Conservation (phyloP, 2,888 invertebrate species). For the Sepiola atlantica region DNA sequence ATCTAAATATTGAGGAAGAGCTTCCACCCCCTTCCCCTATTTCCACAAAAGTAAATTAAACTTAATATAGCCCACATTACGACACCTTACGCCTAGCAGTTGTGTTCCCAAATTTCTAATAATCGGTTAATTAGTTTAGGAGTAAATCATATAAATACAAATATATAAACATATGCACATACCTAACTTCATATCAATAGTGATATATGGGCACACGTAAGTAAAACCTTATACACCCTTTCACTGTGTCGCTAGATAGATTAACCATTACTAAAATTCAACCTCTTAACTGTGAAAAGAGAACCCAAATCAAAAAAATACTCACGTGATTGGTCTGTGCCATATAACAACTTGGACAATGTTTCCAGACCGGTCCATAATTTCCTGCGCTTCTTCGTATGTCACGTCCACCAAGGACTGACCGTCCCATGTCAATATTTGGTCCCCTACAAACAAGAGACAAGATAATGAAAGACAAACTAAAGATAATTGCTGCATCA, state of each 20-base stretch:
- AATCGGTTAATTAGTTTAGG: too few relatives aligned
- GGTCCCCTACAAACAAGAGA: slow-evolving; percentile 66
- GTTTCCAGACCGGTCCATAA: slow-evolving; percentile 90
- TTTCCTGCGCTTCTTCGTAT: slow-evolving; percentile 93
- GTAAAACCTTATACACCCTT: too few relatives aligned
- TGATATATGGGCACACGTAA: too few relatives aligned
- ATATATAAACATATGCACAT: background rate
- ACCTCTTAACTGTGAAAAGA: background rate
- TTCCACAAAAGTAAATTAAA: too few relatives aligned
- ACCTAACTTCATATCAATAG: background rate
- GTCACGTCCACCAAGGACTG: slow-evolving; percentile 91
- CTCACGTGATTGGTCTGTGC: slow-evolving; percentile 52
- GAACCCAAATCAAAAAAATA: background rate
- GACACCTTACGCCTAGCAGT: too few relatives aligned
- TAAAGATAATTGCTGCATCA: background rate
- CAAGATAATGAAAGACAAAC: background rate
- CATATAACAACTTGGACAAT: slow-evolving; percentile 86
- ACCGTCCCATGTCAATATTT: slow-evolving; percentile 92
- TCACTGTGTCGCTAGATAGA: too few relatives aligned
- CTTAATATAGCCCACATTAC: too few relatives aligned
- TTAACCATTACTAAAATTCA: background rate
- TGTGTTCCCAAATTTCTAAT: too few relatives aligned
- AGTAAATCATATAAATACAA: too few relatives aligned
- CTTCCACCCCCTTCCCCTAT: background rate
- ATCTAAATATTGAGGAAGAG: too few relatives aligned